Evolutionary conservation across 2,797 vertebrate genomes (phyloP), one percentile per base, ranked within the genome.

Genomic region (Tapirus indicus): DNA sequence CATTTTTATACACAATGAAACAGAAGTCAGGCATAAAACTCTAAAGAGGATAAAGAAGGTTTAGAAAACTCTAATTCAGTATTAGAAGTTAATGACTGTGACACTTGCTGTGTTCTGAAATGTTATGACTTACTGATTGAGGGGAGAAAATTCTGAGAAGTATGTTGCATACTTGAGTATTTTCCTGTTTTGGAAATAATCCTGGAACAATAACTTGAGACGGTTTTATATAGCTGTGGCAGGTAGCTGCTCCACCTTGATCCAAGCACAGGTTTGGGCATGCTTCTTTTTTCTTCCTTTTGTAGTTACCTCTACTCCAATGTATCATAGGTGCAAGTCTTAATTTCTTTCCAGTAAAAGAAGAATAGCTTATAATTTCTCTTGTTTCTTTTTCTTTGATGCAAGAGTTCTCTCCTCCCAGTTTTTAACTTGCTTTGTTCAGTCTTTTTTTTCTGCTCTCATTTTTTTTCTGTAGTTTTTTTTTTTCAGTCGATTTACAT

Each of bases 51-150:
- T 92, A 98, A 97, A 83, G 90, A 94, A 96, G 92, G 95, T 97
- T 98, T 97, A 93, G 92, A 98, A 98, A 98, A 97, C n/a, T 97
- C 2, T 88, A 96, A 95, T 79, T 97, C 88, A 32, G 58, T 95
- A 97, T 97, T 98, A 98, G 96, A 97, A 95, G 96, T 98, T 98
- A 98, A 98, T 98, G 85, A 97, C 97, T 91, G 58, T 96, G 91
- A 66, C 85, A 96, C 88, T 94, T 97, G 82, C 78, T 96, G 96
- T 97, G 66, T 97, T 98, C 89, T 82, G 97, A 97, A 98, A 97
- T 96, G 87, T 77, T 97, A 92, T 97, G 97, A 97, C 97, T 98
- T 97, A 97, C 82, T 94, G 68, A 92, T 52, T 91, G 82, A 98
- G 95, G 91, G 35, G 58, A 68, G 91, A 98, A 96, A 95, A 94